Evolutionary conservation across 1,140 invertebrate genomes (phyloP).

Genomic region (Drosophila kepulauana): DNA sequence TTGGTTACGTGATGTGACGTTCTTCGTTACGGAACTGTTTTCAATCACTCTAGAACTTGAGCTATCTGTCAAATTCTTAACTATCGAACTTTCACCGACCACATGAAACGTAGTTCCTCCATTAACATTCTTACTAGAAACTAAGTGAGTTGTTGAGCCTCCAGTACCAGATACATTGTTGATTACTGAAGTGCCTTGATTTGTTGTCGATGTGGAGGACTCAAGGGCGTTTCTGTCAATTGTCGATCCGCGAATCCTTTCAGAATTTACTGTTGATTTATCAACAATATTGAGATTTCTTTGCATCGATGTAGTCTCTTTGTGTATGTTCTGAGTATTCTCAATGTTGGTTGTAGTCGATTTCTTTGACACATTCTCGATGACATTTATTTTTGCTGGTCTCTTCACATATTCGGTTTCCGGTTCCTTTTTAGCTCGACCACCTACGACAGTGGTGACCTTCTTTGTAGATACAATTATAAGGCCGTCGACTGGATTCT

Average conservation of each 20-base stretch:
- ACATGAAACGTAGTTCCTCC: slow-evolving; percentile 36
- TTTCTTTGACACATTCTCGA: slow-evolving; percentile 78
- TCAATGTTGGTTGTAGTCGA: slow-evolving; percentile 74
- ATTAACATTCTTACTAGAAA: slow-evolving; percentile 41
- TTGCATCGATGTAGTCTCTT: slow-evolving; percentile 69
- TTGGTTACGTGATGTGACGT: slow-evolving; percentile 29
- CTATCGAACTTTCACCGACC: slow-evolving; percentile 12
- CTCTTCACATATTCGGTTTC: slow-evolving; percentile 81
- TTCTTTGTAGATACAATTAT: slow-evolving; percentile 86
- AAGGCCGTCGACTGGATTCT: slow-evolving; percentile 86
- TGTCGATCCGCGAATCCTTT: slow-evolving; percentile 46
- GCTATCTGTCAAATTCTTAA: slow-evolving; percentile 2
- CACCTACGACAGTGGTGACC: slow-evolving; percentile 84
- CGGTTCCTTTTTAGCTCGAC: slow-evolving; percentile 76
- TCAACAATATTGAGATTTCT: slow-evolving; percentile 64
- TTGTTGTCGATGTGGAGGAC: slow-evolving; percentile 30
- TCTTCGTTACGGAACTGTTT: slow-evolving; percentile 34
- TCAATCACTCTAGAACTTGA: slow-evolving; percentile 8
- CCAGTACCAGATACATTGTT: slow-evolving; percentile 36
- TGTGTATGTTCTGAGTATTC: slow-evolving; percentile 73
- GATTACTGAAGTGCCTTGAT: slow-evolving; percentile 27
- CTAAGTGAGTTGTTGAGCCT: slow-evolving; percentile 34
- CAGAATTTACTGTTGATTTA: slow-evolving; percentile 32
- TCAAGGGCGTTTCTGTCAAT: slow-evolving; percentile 45
- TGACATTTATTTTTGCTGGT: slow-evolving; percentile 76